Percentiles rank a stretch among this genome's conserved stretches.
These are phyloP conservation scores for Aegypius monachus DNA, from an alignment of 2,113 vertebrate genomes.

Conservation along the genomic window DNA sequence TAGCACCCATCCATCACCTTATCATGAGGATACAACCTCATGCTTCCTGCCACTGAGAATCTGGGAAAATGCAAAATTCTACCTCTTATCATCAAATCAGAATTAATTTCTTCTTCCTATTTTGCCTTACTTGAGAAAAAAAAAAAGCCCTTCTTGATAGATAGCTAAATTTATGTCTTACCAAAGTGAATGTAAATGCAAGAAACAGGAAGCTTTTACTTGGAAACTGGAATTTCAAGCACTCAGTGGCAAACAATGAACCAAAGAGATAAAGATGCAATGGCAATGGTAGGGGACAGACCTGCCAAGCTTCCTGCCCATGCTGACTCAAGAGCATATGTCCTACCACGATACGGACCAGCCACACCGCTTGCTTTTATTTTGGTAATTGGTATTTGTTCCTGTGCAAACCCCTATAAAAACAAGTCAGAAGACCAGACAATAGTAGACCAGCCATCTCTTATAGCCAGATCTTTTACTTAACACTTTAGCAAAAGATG, in stretches of 20 bases:
- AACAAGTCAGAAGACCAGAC: constrained; percentile 75
- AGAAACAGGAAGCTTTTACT: constrained; percentile 83
- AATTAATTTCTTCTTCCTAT: constrained; percentile 26
- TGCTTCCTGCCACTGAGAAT: constrained; percentile 24
- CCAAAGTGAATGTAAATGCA: constrained; percentile 73
- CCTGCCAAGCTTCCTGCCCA: constrained; percentile 76
- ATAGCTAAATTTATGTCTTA: constrained; percentile 56
- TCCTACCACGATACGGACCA: constrained; percentile 78
- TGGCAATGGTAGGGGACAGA: constrained; percentile 68
- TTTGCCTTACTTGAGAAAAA: neutral
- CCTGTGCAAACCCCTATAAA: constrained; percentile 76
- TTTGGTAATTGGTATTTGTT: constrained; percentile 78
- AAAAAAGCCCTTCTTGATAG: constrained; percentile 16
- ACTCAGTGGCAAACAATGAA: constrained; percentile 78
- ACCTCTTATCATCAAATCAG: neutral
- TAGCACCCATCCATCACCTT: constrained; percentile 56
- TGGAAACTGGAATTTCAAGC: constrained; percentile 80
- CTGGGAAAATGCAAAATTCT: constrained; percentile 22
- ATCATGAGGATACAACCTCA: constrained; percentile 57
- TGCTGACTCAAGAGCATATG: constrained; percentile 75
- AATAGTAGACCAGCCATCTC: constrained; percentile 63
- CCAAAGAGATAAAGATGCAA: constrained; percentile 80
- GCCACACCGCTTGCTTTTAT: constrained; percentile 70
- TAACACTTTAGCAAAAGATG: constrained; percentile 80
- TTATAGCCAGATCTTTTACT: constrained; percentile 75